These are phyloP conservation scores for Leptatherina wallacei DNA, from an alignment of 2,797 vertebrate species.

Conservation along the genomic window DNA sequence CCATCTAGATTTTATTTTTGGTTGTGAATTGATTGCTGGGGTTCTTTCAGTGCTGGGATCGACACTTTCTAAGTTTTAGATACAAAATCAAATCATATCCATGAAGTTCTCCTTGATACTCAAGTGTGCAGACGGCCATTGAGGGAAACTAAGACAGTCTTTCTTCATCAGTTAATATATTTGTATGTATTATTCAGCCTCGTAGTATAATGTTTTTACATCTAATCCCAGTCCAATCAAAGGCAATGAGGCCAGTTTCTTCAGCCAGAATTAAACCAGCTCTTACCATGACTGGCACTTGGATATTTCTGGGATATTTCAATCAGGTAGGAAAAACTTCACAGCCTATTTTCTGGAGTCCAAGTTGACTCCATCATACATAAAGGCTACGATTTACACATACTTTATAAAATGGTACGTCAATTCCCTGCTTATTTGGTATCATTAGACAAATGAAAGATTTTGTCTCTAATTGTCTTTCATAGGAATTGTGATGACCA, in stretches of 20 bases:
- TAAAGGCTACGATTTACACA: too few relatives aligned
- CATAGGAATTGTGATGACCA: too few relatives aligned
- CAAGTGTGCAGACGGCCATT: not conserved
- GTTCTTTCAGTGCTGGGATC: not conserved
- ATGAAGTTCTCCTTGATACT: not conserved
- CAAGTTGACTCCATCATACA: too few relatives aligned
- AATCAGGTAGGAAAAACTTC: not conserved
- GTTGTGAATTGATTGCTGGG: not conserved
- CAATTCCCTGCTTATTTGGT: not conserved
- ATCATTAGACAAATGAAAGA: not conserved
- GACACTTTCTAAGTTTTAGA: not conserved
- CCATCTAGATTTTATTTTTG: constrained; percentile 64
- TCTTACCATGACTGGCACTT: not conserved
- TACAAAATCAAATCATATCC: not conserved
- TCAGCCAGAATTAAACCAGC: not conserved
- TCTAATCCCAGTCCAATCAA: not conserved
- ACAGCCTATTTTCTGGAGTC: too few relatives aligned
- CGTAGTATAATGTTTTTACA: not conserved
- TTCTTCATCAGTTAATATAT: not conserved
- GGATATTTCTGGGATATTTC: not conserved
- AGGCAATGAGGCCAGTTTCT: not conserved
- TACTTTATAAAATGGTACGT: too few relatives aligned
- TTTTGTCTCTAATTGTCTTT: not conserved
- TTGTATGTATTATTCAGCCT: not conserved
- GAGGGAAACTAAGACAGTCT: not conserved